Conservation (phyloP, 1,140 invertebrate genomes). For the Campoletis sonorensis region DNA sequence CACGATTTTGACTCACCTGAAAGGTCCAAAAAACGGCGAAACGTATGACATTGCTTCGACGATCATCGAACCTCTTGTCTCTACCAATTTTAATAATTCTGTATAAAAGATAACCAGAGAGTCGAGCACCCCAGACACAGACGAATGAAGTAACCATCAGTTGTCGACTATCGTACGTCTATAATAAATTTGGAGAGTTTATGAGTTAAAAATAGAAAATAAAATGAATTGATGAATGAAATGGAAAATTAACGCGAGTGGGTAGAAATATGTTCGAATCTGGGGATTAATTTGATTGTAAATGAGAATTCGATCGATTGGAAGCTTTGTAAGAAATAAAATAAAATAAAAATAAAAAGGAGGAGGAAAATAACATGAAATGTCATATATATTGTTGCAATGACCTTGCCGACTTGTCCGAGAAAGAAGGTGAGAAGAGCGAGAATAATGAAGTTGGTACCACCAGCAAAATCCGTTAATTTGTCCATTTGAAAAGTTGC, state of each 20-base stretch:
- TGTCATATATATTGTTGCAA: too few relatives aligned
- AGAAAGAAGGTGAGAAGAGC: constrained; percentile 91
- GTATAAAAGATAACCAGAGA: constrained; percentile 91
- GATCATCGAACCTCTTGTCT: constrained; percentile 93
- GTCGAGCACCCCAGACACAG: constrained; percentile 89
- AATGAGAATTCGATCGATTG: too few relatives aligned
- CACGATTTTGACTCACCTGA: constrained; percentile 79
- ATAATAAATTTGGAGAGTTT: constrained; percentile 56
- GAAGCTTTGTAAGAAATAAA: too few relatives aligned
- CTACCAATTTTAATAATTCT: constrained; percentile 92
- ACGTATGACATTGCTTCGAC: constrained; percentile 88
- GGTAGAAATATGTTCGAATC: too few relatives aligned
- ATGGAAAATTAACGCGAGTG: too few relatives aligned
- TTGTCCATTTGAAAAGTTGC: constrained; percentile 92
- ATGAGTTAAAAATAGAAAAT: too few relatives aligned
- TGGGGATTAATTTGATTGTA: too few relatives aligned
- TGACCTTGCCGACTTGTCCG: constrained; percentile 85
- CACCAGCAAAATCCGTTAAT: constrained; percentile 94
- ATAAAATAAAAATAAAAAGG: too few relatives aligned
- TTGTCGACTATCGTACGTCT: constrained; percentile 90
- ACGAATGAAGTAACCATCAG: constrained; percentile 92
- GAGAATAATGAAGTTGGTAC: constrained; percentile 93
- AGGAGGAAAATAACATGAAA: too few relatives aligned
- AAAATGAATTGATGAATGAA: too few relatives aligned
- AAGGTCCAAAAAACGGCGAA: constrained; percentile 95